phyloP scores from a whole-genome alignment of 2,113 vertebrate genomes.

The Catharus fuscescens region DNA sequence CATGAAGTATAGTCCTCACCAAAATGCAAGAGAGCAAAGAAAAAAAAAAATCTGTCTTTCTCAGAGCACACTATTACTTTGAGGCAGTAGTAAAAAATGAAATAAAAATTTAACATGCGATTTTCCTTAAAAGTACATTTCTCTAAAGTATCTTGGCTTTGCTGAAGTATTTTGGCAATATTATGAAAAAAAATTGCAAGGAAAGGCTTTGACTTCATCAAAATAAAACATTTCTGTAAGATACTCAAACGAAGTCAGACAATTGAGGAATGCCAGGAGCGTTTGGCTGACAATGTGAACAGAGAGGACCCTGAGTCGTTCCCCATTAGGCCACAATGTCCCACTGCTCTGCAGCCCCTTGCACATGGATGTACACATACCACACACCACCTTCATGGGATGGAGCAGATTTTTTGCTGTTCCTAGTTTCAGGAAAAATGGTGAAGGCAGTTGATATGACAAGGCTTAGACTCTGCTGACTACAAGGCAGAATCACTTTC shows the following conservation, averaged over 20 bases:
- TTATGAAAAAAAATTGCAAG: neutral
- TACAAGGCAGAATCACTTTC: neutral
- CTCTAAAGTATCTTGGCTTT: neutral
- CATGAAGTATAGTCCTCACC: neutral
- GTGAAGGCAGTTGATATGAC: neutral
- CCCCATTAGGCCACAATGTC: neutral
- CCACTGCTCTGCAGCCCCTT: neutral
- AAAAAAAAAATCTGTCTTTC: neutral
- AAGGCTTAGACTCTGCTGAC: neutral
- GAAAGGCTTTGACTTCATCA: neutral
- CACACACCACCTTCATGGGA: neutral
- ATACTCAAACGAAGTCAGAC: neutral
- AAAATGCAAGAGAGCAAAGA: neutral
- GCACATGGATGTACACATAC: rapidly evolving
- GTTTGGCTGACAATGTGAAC: neutral
- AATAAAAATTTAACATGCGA: neutral
- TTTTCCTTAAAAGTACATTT: neutral
- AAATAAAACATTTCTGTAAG: neutral
- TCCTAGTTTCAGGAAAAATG: neutral
- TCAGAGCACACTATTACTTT: neutral
- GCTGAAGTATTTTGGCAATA: neutral
- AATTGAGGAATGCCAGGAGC: neutral
- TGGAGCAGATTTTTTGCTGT: neutral
- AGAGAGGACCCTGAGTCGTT: neutral
- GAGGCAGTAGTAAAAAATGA: neutral